These are phyloP conservation scores for Ctenodactylus gundi DNA, from an alignment of 2,113 vertebrate species.

Conservation along the genomic window DNA sequence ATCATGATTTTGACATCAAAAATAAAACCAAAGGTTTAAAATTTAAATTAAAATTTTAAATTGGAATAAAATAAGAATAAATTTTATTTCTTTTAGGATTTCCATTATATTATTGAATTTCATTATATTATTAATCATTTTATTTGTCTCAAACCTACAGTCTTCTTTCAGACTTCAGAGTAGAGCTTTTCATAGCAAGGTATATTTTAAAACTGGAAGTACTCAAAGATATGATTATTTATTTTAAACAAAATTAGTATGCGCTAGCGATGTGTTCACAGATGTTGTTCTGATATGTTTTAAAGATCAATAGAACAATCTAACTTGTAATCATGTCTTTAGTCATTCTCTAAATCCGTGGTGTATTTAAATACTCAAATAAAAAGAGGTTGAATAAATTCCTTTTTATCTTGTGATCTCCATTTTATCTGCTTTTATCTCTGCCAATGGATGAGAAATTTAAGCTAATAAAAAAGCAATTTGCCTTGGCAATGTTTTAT, in stretches of 20 bases:
- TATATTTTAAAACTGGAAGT: conserved; percentile 1
- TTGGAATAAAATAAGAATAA: background rate
- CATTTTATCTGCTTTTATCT: background rate
- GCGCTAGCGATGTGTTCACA: background rate
- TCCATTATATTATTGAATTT: background rate
- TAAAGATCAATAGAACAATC: background rate
- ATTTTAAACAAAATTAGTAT: background rate
- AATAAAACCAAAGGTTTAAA: background rate
- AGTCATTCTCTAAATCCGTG: background rate
- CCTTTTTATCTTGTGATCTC: background rate
- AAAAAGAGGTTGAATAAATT: background rate
- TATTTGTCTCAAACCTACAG: background rate
- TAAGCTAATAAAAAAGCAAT: background rate
- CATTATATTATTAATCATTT: background rate
- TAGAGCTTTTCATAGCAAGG: background rate
- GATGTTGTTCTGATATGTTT: background rate
- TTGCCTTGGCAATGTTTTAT: background rate
- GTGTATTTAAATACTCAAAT: background rate
- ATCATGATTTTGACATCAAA: background rate
- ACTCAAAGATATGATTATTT: background rate
- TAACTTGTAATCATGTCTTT: background rate
- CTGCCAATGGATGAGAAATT: background rate
- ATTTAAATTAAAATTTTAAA: background rate
- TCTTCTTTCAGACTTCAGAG: background rate
- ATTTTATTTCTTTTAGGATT: background rate